phyloP scores from a whole-genome alignment of 2,113 vertebrate genomes.

The Daboia siamensis region DNA sequence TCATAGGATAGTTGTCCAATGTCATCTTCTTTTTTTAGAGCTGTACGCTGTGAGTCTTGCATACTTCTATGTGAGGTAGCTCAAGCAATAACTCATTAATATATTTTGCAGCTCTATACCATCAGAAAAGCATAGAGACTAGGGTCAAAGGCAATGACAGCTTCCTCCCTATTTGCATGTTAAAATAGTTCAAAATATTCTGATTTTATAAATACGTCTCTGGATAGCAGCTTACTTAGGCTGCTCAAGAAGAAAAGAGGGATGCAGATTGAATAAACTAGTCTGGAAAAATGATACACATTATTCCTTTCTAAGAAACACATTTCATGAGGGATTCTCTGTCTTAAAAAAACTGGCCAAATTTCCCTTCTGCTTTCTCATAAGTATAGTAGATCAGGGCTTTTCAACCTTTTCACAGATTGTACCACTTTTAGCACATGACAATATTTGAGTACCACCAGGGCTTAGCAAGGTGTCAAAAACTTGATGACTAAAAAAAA shows the following conservation, averaged over 20 bases:
- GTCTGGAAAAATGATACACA: neutral
- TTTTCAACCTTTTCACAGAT: too few relatives aligned
- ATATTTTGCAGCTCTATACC: neutral
- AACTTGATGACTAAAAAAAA: too few relatives aligned
- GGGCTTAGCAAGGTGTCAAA: too few relatives aligned
- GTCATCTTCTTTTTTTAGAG: neutral
- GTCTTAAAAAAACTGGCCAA: neutral
- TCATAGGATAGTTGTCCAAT: neutral
- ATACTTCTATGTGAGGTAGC: neutral
- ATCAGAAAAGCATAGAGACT: neutral
- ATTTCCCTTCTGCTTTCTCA: neutral
- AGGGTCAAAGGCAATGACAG: neutral
- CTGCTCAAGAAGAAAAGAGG: neutral
- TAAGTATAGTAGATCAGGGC: too few relatives aligned
- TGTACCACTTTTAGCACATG: too few relatives aligned
- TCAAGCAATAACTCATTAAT: neutral
- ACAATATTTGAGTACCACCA: too few relatives aligned
- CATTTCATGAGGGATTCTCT: neutral
- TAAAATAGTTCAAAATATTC: neutral
- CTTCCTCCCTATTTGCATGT: too few relatives aligned
- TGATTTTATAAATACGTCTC: neutral
- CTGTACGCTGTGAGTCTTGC: neutral
- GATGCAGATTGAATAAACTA: neutral
- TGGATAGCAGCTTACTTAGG: neutral
- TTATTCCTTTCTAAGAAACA: neutral